phyloP scores from a whole-genome alignment of 2,797 vertebrate species.

The Sebastes umbrosus region DNA sequence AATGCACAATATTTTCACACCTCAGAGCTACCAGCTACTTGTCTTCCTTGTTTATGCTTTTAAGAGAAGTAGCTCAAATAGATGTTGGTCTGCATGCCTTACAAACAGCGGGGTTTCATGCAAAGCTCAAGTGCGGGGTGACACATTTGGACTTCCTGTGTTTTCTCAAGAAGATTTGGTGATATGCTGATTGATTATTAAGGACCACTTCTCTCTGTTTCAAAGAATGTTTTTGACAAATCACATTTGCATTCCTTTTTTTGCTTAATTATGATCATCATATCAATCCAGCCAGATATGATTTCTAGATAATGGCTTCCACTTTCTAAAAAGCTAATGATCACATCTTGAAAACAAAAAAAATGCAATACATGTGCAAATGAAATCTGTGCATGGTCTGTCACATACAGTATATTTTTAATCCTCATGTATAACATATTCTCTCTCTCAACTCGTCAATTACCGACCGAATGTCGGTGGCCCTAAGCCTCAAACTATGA shows the following conservation, averaged over 20 bases:
- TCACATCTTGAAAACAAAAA: not conserved
- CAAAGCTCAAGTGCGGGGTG: not conserved
- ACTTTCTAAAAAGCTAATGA: not conserved
- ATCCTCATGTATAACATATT: not conserved
- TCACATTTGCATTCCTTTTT: not conserved
- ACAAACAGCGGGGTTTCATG: slow-evolving; percentile 14
- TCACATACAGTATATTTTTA: not conserved
- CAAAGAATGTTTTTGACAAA: not conserved
- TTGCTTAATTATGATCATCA: not conserved
- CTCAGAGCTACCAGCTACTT: slow-evolving; percentile 57
- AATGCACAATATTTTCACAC: slow-evolving; percentile 75
- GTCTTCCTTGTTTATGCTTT: slow-evolving; percentile 57
- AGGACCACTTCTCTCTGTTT: not conserved
- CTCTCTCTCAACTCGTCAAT: no score
- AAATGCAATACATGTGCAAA: not conserved
- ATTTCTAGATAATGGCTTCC: not conserved
- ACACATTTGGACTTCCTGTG: slow-evolving; percentile 26
- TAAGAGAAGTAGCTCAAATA: slow-evolving; percentile 70
- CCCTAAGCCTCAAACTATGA: no score
- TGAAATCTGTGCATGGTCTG: not conserved
- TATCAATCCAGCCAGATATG: not conserved
- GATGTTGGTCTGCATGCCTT: slow-evolving; percentile 38
- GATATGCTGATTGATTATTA: slow-evolving; percentile 1
- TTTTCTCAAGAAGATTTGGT: slow-evolving; percentile 31
- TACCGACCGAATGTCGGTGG: no score